These are phyloP conservation scores for Lasioglossum marginatum DNA, from an alignment of 2,888 invertebrate species.

Conservation along the genomic window DNA sequence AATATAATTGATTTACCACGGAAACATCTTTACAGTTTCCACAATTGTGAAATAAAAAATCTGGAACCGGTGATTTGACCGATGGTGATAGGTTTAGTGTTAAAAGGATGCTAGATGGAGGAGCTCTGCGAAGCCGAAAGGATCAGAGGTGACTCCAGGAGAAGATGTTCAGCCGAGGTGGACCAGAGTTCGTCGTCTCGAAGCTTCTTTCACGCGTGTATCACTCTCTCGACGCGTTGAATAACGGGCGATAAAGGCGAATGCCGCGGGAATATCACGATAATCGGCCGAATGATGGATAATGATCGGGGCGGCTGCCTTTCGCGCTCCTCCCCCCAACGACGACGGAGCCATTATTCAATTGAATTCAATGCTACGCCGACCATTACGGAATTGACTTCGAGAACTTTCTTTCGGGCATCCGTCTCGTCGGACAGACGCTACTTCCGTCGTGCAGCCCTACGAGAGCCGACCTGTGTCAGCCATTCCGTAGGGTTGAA, in stretches of 20 bases:
- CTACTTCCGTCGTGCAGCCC: constrained; percentile 69
- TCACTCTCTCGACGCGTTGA: constrained; percentile 70
- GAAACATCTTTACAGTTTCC: no score
- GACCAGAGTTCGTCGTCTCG: constrained; percentile 59
- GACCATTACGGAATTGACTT: constrained; percentile 84
- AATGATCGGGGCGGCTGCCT: constrained; percentile 82
- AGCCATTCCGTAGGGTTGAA: constrained; percentile 8
- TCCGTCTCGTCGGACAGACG: constrained; percentile 78
- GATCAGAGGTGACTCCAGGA: not conserved
- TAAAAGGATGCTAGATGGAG: not conserved
- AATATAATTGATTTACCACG: no score
- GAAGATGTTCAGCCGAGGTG: not conserved
- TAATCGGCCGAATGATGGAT: constrained; percentile 80
- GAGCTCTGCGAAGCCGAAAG: not conserved
- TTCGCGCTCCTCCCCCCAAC: constrained; percentile 71
- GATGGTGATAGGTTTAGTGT: no score
- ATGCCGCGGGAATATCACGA: constrained; percentile 79
- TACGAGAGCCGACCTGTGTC: constrained; percentile 58
- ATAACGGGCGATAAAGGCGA: constrained; percentile 76
- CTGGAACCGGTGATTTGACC: no score
- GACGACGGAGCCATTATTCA: constrained; percentile 80
- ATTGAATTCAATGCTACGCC: constrained; percentile 84
- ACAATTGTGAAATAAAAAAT: no score
- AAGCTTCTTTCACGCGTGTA: constrained; percentile 64
- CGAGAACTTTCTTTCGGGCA: constrained; percentile 84